Conservation (phyloP, 2,113 vertebrate genomes). For the Ellobius talpinus region DNA sequence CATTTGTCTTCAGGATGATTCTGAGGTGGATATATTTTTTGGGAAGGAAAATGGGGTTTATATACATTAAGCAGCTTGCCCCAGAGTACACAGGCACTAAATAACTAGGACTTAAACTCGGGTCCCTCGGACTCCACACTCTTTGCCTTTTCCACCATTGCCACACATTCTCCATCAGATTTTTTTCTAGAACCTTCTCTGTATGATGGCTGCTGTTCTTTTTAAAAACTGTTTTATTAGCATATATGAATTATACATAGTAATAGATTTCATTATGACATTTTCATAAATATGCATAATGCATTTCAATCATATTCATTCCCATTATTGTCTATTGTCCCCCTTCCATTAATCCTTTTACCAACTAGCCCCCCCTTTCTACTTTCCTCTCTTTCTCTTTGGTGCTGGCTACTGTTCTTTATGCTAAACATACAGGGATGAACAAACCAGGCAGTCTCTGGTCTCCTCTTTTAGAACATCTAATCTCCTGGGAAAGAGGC, state of each 20-base stretch:
- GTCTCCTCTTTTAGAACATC: not conserved
- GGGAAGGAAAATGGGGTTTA: slow-evolving; percentile 25
- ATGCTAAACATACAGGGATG: not conserved
- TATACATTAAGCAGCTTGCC: slow-evolving; percentile 16
- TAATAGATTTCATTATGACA: not conserved
- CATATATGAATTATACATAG: not conserved
- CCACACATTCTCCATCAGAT: not conserved
- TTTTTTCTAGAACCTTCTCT: not conserved
- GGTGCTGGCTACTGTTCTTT: not conserved
- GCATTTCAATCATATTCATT: not conserved
- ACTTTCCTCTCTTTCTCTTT: not conserved
- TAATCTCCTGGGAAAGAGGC: not conserved
- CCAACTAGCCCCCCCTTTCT: not conserved
- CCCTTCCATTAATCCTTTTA: not conserved
- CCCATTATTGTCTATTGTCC: not conserved
- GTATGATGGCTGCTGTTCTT: not conserved
- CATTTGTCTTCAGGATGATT: slow-evolving; percentile 9
- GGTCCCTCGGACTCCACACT: not conserved
- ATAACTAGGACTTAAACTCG: not conserved
- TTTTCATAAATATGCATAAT: not conserved
- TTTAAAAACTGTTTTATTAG: not conserved
- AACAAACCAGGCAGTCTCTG: not conserved
- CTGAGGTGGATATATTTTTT: not conserved
- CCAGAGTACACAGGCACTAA: not conserved
- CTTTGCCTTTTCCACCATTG: not conserved